Base-by-base conservation (phyloP, 2,888 invertebrate species). In the Drosophila maculinotata region DNA sequence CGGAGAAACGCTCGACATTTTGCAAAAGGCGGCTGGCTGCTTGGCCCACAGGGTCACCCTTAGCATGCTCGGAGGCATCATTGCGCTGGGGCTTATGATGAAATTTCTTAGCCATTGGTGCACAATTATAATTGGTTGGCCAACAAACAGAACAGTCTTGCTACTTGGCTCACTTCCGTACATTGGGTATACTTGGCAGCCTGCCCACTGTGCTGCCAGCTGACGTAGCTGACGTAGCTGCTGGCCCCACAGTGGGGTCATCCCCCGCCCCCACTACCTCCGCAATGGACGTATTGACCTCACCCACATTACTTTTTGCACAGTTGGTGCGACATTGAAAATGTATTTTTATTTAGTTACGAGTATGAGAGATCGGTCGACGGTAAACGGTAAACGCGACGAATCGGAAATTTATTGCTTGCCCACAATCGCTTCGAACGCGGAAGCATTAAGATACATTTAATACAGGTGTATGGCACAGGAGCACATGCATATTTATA, bases 131-230 rank as follows among this genome's bases (percentile, higher is more conserved):
- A 71, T 76, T 71, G 66, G 35, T 67, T 65, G 52, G 57, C 57
- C 66, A 45, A 20, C 20, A 20, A 20, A 4, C 20, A 31, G n/a
- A n/a, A n/a, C 38, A 49, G 48, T 44, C 30, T 44, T 53, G 49
- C 45, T 56, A 62, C 68, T 79, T 83, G 77, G 80, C 81, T 68
- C 72, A 76, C 80, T 80, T 83, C 83, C 76, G 80, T 38, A 66
- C 80, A 64, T 68, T 66, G 49, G 31, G 53, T 33, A 53, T 59
- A 63, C 49, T 62, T 82, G 81, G 81, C 81, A 58, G 4, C 12
- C 35, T 87, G 87, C 81, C 81, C 87, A 82, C 85, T 87, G 81
- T 82, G 81, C 73, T 84, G 87, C 66, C 68, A 69, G 76, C 70
- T 72, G 72, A 72, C 72, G 72, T 20, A 45, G 45, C 38, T 20